phyloP scores from a whole-genome alignment of 2,888 invertebrate species.

The Pyrgus malvae region DNA sequence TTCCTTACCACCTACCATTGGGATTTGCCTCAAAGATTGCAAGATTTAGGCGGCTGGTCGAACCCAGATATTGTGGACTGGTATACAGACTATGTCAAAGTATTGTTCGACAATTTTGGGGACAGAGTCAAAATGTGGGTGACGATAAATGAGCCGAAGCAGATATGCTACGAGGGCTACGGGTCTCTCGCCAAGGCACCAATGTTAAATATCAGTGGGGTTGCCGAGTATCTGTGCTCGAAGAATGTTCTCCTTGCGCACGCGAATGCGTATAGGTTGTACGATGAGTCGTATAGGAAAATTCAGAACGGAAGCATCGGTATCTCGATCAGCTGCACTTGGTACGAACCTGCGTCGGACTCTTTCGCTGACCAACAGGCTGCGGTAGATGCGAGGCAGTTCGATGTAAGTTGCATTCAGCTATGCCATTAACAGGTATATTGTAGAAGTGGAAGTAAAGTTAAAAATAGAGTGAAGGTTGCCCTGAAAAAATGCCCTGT shows the following conservation, averaged over 20 bases:
- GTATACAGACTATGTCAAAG: conserved; percentile 74
- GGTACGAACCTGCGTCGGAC: conserved; percentile 76
- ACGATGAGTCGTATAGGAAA: conserved; percentile 57
- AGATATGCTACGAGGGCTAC: conserved; percentile 68
- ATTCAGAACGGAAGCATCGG: conserved; percentile 56
- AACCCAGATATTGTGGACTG: conserved; percentile 68
- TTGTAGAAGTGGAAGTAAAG: too few relatives aligned
- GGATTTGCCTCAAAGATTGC: conserved; percentile 78
- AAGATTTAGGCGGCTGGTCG: conserved; percentile 80
- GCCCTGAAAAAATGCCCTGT: too few relatives aligned
- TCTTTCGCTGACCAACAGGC: conserved; percentile 71
- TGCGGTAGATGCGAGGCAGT: conserved; percentile 74
- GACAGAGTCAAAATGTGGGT: conserved; percentile 81
- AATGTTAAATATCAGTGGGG: conserved; percentile 58
- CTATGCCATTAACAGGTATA: too few relatives aligned
- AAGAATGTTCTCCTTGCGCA: conserved; percentile 82
- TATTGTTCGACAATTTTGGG: conserved; percentile 68
- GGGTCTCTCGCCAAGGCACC: conserved; percentile 60
- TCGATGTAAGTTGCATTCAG: conserved; percentile 62
- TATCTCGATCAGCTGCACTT: conserved; percentile 59
- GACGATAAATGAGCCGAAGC: conserved; percentile 82
- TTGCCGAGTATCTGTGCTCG: conserved; percentile 77
- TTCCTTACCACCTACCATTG: conserved; percentile 81
- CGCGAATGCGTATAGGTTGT: conserved; percentile 69
- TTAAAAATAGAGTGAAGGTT: too few relatives aligned